Conservation (phyloP, 2,888 invertebrate genomes). For the Megaustenia siamemsis region DNA sequence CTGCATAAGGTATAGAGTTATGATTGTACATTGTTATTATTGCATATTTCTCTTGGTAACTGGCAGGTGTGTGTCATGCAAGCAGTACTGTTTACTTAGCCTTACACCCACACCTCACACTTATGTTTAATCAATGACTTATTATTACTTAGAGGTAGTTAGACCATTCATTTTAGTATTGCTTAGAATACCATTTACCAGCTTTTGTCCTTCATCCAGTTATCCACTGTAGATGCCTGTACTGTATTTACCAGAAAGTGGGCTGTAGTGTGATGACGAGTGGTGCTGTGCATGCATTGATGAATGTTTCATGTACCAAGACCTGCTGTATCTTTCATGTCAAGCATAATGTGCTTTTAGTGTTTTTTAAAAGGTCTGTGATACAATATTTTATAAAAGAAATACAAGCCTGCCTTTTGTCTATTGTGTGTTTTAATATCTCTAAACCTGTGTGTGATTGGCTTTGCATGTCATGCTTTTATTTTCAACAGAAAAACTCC, state of each 20-base stretch:
- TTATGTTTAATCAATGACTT: neutral
- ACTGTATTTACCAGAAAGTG: neutral
- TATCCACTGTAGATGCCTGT: neutral
- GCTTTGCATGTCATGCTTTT: no score
- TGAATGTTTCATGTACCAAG: neutral
- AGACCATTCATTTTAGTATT: neutral
- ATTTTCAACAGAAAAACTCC: no score
- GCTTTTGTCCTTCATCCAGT: neutral
- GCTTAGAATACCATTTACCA: neutral
- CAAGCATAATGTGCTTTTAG: conserved; percentile 1
- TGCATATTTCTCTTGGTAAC: no score
- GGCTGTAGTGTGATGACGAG: neutral
- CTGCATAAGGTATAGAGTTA: no score
- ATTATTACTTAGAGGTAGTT: neutral
- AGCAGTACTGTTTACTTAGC: no score
- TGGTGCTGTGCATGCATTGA: neutral
- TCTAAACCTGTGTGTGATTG: no score
- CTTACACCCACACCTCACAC: neutral
- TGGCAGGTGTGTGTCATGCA: no score
- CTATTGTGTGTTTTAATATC: neutral
- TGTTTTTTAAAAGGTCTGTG: conserved; percentile 26
- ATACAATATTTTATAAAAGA: conserved; percentile 18
- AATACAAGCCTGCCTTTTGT: conserved; percentile 5
- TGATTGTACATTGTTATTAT: no score
- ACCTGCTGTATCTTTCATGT: neutral